Evolutionary conservation across 2,113 vertebrate genomes (phyloP).

Genomic region (Tiliqua scincoides): DNA sequence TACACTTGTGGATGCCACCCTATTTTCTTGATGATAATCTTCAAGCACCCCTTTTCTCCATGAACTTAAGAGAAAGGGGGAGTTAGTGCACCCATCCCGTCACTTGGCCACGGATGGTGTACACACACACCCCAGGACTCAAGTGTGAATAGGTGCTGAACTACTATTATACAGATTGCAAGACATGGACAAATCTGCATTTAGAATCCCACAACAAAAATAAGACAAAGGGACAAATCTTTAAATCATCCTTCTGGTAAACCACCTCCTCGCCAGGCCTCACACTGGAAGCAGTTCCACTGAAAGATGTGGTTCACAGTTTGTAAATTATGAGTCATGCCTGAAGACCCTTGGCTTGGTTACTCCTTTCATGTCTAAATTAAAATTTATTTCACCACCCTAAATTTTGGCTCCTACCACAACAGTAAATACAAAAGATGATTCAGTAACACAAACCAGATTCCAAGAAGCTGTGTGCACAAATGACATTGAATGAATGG

Average conservation of each 20-base stretch:
- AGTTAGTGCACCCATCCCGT: neutral
- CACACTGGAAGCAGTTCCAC: constrained; percentile 49
- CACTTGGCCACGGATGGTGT: neutral
- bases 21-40: too few relatives aligned
- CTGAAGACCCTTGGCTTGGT: constrained; percentile 56
- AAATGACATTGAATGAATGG: neutral
- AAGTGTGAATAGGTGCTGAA: neutral
- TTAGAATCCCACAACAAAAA: constrained; percentile 11
- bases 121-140: neutral
- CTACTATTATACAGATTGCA: neutral
- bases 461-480: constrained; percentile 28
- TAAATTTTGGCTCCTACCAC: constrained; percentile 53
- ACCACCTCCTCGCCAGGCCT: constrained; percentile 31
- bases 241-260: constrained; percentile 36
- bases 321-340: constrained; percentile 61
- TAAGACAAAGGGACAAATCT: constrained; percentile 23
- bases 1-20: too few relatives aligned
- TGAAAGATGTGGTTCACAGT: constrained; percentile 37
- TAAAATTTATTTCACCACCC: constrained; percentile 62
- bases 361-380: constrained; percentile 63
- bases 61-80: too few relatives aligned
- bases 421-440: constrained; percentile 45
- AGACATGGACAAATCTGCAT: neutral
- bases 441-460: constrained; percentile 39
- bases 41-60: too few relatives aligned